Evolutionary conservation across 1,140 invertebrate species (phyloP).

Genomic region (Teleopsis dalmanni): DNA sequence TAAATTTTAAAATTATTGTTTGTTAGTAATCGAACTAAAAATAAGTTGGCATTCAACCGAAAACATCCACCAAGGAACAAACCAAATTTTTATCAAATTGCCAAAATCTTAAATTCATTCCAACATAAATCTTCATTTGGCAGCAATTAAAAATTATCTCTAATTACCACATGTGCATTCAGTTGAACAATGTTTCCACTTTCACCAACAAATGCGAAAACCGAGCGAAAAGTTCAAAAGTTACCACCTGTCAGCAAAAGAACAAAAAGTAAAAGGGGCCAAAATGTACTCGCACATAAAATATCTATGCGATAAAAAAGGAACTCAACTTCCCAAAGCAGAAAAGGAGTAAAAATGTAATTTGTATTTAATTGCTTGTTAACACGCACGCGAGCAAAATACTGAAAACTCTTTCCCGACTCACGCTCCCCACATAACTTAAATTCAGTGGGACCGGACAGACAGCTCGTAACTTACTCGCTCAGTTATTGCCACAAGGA

Average conservation of each 20-base stretch:
- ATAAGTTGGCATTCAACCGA: too few species aligned
- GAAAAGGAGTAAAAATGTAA: constrained; percentile 8
- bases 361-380: constrained; percentile 16
- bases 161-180: constrained; percentile 16
- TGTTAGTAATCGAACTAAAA: too few species aligned
- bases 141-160: constrained; percentile 17
- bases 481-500: too few species aligned
- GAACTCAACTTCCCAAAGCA: neutral
- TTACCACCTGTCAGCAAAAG: neutral
- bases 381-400: constrained; percentile 13
- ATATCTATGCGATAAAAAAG: neutral
- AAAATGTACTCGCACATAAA: neutral
- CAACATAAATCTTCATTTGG: constrained; percentile 14
- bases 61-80: too few species aligned
- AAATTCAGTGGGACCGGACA: too few species aligned
- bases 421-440: too few species aligned
- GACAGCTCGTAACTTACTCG: too few species aligned
- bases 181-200: constrained; percentile 1
- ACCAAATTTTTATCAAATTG: neutral
- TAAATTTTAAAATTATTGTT: too few species aligned
- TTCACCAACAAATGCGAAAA: neutral
- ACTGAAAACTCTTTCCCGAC: too few species aligned
- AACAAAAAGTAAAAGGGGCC: neutral
- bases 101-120: neutral
- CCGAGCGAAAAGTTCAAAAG: neutral